Conservation (phyloP, 2,888 invertebrate species). For the Drosophila colorata region DNA sequence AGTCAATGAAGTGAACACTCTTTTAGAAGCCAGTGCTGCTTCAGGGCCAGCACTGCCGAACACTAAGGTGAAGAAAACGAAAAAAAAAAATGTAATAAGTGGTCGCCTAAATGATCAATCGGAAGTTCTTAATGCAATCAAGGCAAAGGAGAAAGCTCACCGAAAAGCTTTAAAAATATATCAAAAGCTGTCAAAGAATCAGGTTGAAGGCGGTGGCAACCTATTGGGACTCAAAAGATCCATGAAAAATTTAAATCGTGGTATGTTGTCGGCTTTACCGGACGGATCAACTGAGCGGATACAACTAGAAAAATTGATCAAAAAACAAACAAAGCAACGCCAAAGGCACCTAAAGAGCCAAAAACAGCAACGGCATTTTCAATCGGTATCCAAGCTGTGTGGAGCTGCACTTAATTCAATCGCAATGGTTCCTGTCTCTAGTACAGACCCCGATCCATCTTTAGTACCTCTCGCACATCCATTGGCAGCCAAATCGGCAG, state of each 20-base stretch:
- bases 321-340: conserved; percentile 75
- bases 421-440: background rate
- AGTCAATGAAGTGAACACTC: background rate
- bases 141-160: conserved; percentile 72
- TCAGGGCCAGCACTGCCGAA: background rate
- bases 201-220: conserved; percentile 15
- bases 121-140: conserved; percentile 19
- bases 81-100: conserved; percentile 55
- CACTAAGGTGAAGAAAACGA: conserved; percentile 67
- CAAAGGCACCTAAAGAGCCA: conserved; percentile 66
- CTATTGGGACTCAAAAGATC: conserved; percentile 45
- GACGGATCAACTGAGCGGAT: conserved; percentile 57
- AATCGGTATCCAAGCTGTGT: conserved; percentile 6
- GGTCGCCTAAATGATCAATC: conserved; percentile 1
- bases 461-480: background rate
- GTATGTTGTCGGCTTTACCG: conserved; percentile 19
- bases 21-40: background rate
- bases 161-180: conserved; percentile 77
- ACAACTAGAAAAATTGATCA: conserved; percentile 72
- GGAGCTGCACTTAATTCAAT: conserved; percentile 1
- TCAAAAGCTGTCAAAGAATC: conserved; percentile 69
- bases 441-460: background rate
- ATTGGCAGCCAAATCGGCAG: background rate
- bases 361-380: conserved; percentile 30
- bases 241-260: conserved; percentile 45